A percentile compares a stretch with the other conserved stretches of the same genome.
Conservation (phyloP, 2,797 vertebrate species). For the Pseudotriccus pelzelni region DNA sequence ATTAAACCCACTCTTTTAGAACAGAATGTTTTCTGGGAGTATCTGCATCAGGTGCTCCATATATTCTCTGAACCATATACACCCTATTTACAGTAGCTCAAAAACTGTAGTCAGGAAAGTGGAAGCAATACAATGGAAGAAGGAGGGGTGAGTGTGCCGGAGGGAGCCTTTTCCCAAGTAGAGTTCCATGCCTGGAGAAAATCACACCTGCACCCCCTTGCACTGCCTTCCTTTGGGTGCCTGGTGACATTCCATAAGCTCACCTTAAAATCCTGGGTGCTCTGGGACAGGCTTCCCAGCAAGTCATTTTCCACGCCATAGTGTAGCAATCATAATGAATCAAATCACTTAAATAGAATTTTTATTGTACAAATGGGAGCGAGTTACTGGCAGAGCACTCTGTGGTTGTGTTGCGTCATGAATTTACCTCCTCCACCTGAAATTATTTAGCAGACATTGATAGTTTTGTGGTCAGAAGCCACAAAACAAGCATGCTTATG, state of each 20-base stretch:
- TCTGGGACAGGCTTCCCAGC: neutral
- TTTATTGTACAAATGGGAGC: neutral
- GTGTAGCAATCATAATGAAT: neutral
- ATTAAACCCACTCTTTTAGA: neutral
- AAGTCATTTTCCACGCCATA: neutral
- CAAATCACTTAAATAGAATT: neutral
- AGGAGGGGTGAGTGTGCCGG: neutral
- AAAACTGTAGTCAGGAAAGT: neutral
- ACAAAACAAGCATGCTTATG: neutral
- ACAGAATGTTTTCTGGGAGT: neutral
- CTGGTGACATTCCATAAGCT: neutral
- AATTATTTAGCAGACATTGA: neutral
- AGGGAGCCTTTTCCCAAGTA: neutral
- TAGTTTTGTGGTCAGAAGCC: neutral
- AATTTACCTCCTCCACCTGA: neutral
- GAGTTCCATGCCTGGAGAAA: neutral
- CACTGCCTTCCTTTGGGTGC: neutral
- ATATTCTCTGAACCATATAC: neutral
- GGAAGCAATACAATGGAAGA: neutral
- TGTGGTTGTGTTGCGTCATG: neutral
- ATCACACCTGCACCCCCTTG: neutral
- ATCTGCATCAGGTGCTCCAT: neutral
- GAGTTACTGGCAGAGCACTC: neutral
- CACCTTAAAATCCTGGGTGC: neutral
- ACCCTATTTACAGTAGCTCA: neutral